phyloP scores from a whole-genome alignment of 2,888 invertebrate species.

The Smittia sp. region DNA sequence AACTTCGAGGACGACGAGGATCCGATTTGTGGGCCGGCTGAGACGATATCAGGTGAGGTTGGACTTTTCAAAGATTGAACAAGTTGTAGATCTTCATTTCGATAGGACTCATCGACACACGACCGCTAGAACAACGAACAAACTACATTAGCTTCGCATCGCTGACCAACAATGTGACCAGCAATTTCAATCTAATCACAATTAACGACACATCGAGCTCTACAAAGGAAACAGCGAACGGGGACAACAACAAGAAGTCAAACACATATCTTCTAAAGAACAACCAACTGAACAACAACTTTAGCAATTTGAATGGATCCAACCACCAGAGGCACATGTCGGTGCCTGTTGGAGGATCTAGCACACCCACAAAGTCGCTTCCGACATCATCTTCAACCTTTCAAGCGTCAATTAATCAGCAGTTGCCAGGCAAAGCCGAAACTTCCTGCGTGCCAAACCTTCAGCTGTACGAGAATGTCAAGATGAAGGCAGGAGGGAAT shows the following conservation, averaged over 20 bases:
- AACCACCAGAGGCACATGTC: slow-evolving; percentile 43
- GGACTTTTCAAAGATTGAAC: slow-evolving; percentile 49
- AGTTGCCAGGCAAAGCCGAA: neutral
- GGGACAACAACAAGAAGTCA: slow-evolving; percentile 14
- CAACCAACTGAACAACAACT: slow-evolving; percentile 38
- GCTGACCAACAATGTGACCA: slow-evolving; percentile 37
- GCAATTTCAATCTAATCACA: slow-evolving; percentile 33
- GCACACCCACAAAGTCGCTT: slow-evolving; percentile 39
- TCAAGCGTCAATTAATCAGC: slow-evolving; percentile 35
- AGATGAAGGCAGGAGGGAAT: slow-evolving; percentile 39
- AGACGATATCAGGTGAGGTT: slow-evolving; percentile 69
- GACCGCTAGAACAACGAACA: slow-evolving; percentile 48
- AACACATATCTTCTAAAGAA: slow-evolving; percentile 37
- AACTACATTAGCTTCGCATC: slow-evolving; percentile 39
- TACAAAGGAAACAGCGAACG: neutral
- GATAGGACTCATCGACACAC: slow-evolving; percentile 65
- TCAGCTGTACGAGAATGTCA: slow-evolving; percentile 53
- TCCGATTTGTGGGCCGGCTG: slow-evolving; percentile 67
- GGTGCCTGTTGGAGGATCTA: slow-evolving; percentile 42
- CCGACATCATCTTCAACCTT: slow-evolving; percentile 43
- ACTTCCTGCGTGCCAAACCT: slow-evolving; percentile 21
- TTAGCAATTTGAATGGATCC: slow-evolving; percentile 19
- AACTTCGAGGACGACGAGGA: slow-evolving; percentile 44
- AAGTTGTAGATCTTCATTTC: neutral
- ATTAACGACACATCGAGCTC: slow-evolving; percentile 22